A percentile compares a stretch with the other conserved stretches of the same genome.
Conservation (phyloP, 53 echinoderm and acorn worm species). For the Mesocentrotus franciscanus region DNA sequence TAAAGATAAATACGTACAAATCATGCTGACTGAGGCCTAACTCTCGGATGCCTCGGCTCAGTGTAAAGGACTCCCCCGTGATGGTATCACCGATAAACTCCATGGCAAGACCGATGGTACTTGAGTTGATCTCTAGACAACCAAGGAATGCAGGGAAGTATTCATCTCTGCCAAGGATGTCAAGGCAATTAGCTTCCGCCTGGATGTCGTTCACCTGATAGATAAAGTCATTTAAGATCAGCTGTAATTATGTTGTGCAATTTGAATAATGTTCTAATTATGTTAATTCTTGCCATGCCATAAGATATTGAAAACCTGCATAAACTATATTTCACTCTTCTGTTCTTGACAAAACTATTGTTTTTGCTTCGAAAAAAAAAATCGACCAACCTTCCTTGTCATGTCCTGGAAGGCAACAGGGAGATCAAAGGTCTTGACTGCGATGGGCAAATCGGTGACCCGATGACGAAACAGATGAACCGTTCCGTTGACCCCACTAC, state of each 20-base stretch:
- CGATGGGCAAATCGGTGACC: neutral
- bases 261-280: neutral
- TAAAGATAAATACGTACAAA: neutral
- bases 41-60: neutral
- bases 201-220: neutral
- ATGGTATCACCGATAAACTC: neutral
- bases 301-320: neutral
- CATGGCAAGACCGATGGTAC: conserved; percentile 13
- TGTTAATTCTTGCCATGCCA: neutral
- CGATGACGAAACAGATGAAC: neutral
- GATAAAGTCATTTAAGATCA: neutral
- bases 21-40: neutral
- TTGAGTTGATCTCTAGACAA: neutral
- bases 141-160: neutral
- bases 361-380: too few species aligned
- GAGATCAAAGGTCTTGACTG: conserved; percentile 12
- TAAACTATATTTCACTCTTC: neutral
- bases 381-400: neutral
- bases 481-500: conserved; percentile 18
- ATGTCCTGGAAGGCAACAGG: neutral
- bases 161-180: neutral
- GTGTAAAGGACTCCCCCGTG: neutral
- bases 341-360: too few species aligned
- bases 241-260: too few species aligned
- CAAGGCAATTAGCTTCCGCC: neutral